Percentiles rank a stretch among this genome's conserved stretches.
These are phyloP conservation scores for Podarcis cretensis DNA, from an alignment of 2,113 vertebrate genomes.

Conservation along the genomic window DNA sequence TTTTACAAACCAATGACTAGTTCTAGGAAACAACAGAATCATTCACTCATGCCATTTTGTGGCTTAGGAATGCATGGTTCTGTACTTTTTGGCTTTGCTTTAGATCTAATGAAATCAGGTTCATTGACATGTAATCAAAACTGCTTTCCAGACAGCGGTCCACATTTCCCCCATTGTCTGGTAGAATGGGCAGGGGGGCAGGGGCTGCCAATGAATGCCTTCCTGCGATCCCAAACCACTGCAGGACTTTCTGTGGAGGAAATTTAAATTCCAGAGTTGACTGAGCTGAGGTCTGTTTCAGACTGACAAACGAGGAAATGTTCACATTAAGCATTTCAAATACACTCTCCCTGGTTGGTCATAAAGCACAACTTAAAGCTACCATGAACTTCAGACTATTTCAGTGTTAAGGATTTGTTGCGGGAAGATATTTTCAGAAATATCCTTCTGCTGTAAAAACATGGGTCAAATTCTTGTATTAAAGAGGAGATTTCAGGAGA, in stretches of 20 bases:
- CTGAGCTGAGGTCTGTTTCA: conserved; percentile 66
- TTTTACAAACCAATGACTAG: conserved; percentile 19
- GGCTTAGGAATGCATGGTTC: conserved; percentile 51
- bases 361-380: conserved; percentile 67
- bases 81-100: conserved; percentile 58
- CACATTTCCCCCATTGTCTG: conserved; percentile 73
- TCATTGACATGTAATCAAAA: conserved; percentile 68
- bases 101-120: conserved; percentile 65
- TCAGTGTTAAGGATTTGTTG: conserved; percentile 29
- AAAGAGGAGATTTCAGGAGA: conserved; percentile 33
- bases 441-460: conserved; percentile 30
- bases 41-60: conserved; percentile 40
- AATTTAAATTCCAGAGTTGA: conserved; percentile 69
- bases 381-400: conserved; percentile 35
- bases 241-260: conserved; percentile 65
- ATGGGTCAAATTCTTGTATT: conserved; percentile 15
- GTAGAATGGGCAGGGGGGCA: conserved; percentile 52
- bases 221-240: conserved; percentile 75
- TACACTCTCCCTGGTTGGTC: conserved; percentile 58
- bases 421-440: conserved; percentile 35
- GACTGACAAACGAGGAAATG: conserved; percentile 69
- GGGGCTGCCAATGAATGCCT: conserved; percentile 69
- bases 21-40: not conserved
- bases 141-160: conserved; percentile 50
- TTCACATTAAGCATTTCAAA: conserved; percentile 71